Percentiles rank a stretch among this genome's conserved stretches.
These are phyloP conservation scores for Laspeyria flexula DNA, from an alignment of 2,888 invertebrate genomes.

Conservation along the genomic window DNA sequence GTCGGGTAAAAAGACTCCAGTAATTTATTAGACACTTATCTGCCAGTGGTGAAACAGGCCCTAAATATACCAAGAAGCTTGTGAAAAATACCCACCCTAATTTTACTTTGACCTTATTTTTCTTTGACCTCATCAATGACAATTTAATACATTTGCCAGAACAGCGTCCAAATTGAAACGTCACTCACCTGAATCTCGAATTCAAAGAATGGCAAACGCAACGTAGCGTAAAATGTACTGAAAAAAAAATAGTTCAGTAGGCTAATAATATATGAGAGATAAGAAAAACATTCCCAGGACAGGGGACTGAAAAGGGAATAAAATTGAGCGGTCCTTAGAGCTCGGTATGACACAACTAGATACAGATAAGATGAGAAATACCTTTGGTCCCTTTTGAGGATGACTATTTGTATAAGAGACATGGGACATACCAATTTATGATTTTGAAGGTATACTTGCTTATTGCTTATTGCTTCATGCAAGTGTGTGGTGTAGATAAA, in stretches of 20 bases:
- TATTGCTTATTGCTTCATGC: conserved; percentile 28
- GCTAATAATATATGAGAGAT: conserved; percentile 39
- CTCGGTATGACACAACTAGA: conserved; percentile 42
- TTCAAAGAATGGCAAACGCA: background rate
- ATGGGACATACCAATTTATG: conserved; percentile 36
- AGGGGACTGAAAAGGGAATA: conserved; percentile 49
- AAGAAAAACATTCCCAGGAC: conserved; percentile 44
- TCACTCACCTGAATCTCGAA: background rate
- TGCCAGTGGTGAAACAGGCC: too few species aligned
- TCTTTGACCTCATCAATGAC: background rate
- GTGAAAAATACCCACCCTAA: too few species aligned
- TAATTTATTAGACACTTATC: too few species aligned
- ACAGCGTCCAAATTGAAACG: background rate
- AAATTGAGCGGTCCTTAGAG: conserved; percentile 52
- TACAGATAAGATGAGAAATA: conserved; percentile 37
- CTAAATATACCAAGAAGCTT: too few species aligned
- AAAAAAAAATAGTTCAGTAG: background rate
- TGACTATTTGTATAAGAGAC: conserved; percentile 30
- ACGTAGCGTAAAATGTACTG: background rate
- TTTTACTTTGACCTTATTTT: too few species aligned
- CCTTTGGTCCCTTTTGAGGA: conserved; percentile 21
- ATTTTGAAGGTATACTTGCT: conserved; percentile 26
- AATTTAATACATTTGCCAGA: background rate
- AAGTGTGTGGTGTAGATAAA: conserved; percentile 17
- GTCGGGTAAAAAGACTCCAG: too few species aligned